Evolutionary conservation across 2,888 invertebrate genomes (phyloP), one percentile per base, ranked within the genome.

Genomic region (Phalera bucephala): DNA sequence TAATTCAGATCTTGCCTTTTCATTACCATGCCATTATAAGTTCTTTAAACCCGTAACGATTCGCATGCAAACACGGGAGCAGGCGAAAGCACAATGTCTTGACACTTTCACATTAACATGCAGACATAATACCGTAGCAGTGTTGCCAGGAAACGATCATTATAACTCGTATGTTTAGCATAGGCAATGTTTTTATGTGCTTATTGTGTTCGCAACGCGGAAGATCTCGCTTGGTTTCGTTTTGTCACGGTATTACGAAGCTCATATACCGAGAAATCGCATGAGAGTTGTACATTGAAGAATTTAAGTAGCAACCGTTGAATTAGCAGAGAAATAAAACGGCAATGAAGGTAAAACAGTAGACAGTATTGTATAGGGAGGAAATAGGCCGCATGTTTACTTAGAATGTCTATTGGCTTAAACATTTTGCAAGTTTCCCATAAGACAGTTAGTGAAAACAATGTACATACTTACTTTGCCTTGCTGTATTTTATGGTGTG

Each of bases 21-120:
- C 9, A 23, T 23, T n/a, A n/a, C n/a, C n/a, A n/a, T n/a, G n/a
- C n/a, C n/a, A n/a, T n/a, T 23, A 23, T 8, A 33, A 31, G 34
- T 57, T 54, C 55, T 50, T 45, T 41, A 41, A 38, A 35, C 36
- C 29, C 45, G 43, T 48, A 62, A 63, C 62, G 57, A 71, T 78
- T 66, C 65, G 67, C 71, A 78, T 77, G 66, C 63, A 63, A 60
- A 71, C 55, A 36, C 36, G 38, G 56, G 45, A 57, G 58, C 45
- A 40, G 64, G 72, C 71, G 80, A 79, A 79, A 80, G 79, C 69
- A 64, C 65, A 72, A 71, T 73, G 74, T 72, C 60, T 60, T 64
- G 48, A 57, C 57, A 68, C 82, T 82, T 84, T 82, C 80, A 69
- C 80, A 75, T 79, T 69, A 69, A 53, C 59, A 75, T 68, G 66